These are phyloP conservation scores for Drosophila neonasuta DNA, from an alignment of 2,888 invertebrate genomes.

Conservation along the genomic window DNA sequence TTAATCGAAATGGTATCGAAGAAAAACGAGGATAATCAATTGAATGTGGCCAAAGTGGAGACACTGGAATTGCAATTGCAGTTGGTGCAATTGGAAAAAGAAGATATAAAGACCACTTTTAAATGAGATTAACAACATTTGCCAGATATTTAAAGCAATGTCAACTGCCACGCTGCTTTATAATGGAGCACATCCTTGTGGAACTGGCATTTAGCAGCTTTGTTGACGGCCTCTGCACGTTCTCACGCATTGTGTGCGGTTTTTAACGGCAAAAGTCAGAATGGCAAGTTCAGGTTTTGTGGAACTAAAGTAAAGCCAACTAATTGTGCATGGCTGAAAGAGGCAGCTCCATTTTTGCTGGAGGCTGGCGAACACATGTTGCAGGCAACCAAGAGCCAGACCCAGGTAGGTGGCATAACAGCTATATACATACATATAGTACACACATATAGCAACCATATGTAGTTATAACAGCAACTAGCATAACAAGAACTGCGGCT, in stretches of 20 bases:
- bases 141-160: background rate
- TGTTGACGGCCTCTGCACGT: conserved; percentile 5
- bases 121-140: background rate
- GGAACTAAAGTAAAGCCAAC: conserved; percentile 29
- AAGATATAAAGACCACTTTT: background rate
- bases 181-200: background rate
- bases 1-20: conserved; percentile 40
- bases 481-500: conserved; percentile 12
- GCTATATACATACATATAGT: background rate
- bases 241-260: conserved; percentile 10
- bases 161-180: background rate
- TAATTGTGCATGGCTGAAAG: conserved; percentile 31
- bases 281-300: conserved; percentile 28
- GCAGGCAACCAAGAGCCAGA: background rate
- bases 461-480: background rate
- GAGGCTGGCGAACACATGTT: conserved; percentile 8
- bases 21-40: background rate
- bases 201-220: background rate
- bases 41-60: background rate
- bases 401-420: conserved; percentile 3
- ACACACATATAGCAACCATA: background rate
- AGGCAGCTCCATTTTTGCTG: background rate
- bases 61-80: background rate
- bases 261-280: conserved; percentile 20
- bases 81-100: background rate